Evolutionary conservation across 30 jellyfish, hydroid and myxozoan genomes (phyloP), one percentile per base, ranked within the genome.

Genomic region (Aurelia coerulea): DNA sequence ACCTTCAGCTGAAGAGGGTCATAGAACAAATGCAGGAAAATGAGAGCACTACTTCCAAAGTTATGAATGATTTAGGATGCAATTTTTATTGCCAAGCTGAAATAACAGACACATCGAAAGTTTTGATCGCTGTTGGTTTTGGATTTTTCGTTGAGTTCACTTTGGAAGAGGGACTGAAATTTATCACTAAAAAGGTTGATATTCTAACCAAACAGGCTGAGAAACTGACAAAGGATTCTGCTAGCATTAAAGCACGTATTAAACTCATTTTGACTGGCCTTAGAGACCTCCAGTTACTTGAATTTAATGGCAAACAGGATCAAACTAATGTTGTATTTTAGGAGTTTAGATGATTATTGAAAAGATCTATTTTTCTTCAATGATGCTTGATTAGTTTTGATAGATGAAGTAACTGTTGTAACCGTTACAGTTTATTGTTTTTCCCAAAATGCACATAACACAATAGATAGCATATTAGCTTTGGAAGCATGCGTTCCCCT

Each of bases 101-200:
- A 62, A 46, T 94, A 10, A 59, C 60, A 19, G 96, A 94, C 67
- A 51, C 89, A 56, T 71, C 90, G 0, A 69, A 65, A 17, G 87
- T 94, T 4, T 66, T 82, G 63, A 74, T 94, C 8, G 88, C 79
- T 31, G 94, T 94, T 13, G 99, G 99, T 2, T 94, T 72, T 86
- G 99, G 97, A 2, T 88, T 85, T 54, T 94, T 83, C 68, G 91
- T 94, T n/a, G 97, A 94, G 65, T 90, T 94, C 94, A 94, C 97
- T 4, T 75, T 76, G 51, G 60, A 72, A 50, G 99, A 94, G 84
- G 96, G 97, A 15, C 32, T 73, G 10, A 80, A 59, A 49, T 94
- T 86, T 72, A 66, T 79, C n/a, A 69, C 75, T 9, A 89, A 83
- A 87, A 88, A 89, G 59, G 86, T 94, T 29, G 77, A 85, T 2